A percentile compares a stretch with the other conserved stretches of the same genome.
Conservation (phyloP, 1,140 invertebrate species). For the Zaprionus africanus region DNA sequence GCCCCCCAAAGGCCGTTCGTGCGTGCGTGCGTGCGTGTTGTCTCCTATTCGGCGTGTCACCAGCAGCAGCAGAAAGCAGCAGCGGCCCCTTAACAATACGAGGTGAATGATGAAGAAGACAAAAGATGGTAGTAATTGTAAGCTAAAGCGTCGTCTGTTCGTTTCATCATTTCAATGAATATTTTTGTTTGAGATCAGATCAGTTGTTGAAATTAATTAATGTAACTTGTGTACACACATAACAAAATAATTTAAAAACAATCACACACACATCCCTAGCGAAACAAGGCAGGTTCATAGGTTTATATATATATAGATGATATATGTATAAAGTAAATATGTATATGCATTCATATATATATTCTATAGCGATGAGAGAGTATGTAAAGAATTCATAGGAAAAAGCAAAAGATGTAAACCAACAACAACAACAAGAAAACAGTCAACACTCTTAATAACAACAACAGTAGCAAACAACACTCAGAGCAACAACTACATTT, state of each 20-base stretch:
- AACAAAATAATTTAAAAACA: slow-evolving; percentile 59
- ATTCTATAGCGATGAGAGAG: slow-evolving; percentile 63
- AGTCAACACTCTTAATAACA: slow-evolving; percentile 49
- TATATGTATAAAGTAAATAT: slow-evolving; percentile 39
- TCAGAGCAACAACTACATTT: slow-evolving; percentile 60
- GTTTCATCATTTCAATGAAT: slow-evolving; percentile 65
- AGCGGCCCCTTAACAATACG: slow-evolving; percentile 20
- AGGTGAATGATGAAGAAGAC: slow-evolving; percentile 77
- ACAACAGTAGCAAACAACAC: slow-evolving; percentile 47
- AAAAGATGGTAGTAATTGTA: slow-evolving; percentile 80
- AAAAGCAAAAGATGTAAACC: slow-evolving; percentile 4
- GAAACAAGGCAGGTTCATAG: slow-evolving; percentile 71
- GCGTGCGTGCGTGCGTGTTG: slow-evolving; percentile 41
- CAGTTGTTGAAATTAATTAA: slow-evolving; percentile 83
- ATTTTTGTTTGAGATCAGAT: slow-evolving; percentile 75
- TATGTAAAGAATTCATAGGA: slow-evolving; percentile 60
- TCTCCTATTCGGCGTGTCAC: slow-evolving; percentile 47
- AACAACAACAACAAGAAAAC: slow-evolving; percentile 41
- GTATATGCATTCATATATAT: slow-evolving; percentile 59
- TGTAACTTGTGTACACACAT: slow-evolving; percentile 70
- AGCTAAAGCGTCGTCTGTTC: slow-evolving; percentile 83
- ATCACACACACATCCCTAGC: slow-evolving; percentile 54
- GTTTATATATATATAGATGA: slow-evolving; percentile 43
- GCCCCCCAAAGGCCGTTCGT: slow-evolving; percentile 8
- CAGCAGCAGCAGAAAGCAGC: neutral